Conservation (phyloP, 2,113 vertebrate species). For the Oxyruncus cristatus region DNA sequence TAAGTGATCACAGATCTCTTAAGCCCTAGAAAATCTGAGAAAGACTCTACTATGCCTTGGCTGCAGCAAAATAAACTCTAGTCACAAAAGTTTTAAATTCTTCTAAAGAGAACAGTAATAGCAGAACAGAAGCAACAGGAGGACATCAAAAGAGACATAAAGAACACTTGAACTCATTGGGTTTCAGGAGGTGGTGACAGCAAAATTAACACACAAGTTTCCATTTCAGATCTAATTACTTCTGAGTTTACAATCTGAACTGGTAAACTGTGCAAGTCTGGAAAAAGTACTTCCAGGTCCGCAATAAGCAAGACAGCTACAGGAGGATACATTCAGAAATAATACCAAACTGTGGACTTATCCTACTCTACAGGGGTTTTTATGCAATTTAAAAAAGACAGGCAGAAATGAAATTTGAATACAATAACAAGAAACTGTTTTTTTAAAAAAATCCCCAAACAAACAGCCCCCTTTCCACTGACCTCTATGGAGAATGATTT, state of each 20-base stretch:
- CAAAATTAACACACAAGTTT: background rate
- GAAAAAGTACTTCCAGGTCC: background rate
- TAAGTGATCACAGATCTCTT: background rate
- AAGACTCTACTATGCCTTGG: background rate
- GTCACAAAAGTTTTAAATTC: background rate
- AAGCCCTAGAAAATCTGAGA: background rate
- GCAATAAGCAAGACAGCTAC: background rate
- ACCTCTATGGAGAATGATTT: background rate
- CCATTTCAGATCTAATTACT: background rate
- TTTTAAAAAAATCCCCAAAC: background rate
- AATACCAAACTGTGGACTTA: background rate
- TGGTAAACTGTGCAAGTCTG: background rate
- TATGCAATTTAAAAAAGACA: background rate
- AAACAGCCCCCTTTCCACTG: background rate
- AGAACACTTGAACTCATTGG: background rate
- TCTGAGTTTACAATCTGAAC: background rate
- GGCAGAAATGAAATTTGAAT: background rate
- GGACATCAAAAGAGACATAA: background rate
- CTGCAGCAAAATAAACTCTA: background rate
- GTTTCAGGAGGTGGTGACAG: background rate
- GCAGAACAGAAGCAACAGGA: background rate
- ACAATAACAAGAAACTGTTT: background rate
- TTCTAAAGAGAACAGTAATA: background rate
- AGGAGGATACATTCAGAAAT: background rate
- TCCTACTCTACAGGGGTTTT: rapidly evolving